Percentiles rank a stretch among this genome's conserved stretches.
Conservation (phyloP, 2,797 vertebrate genomes). For the Crenichthys baileyi region DNA sequence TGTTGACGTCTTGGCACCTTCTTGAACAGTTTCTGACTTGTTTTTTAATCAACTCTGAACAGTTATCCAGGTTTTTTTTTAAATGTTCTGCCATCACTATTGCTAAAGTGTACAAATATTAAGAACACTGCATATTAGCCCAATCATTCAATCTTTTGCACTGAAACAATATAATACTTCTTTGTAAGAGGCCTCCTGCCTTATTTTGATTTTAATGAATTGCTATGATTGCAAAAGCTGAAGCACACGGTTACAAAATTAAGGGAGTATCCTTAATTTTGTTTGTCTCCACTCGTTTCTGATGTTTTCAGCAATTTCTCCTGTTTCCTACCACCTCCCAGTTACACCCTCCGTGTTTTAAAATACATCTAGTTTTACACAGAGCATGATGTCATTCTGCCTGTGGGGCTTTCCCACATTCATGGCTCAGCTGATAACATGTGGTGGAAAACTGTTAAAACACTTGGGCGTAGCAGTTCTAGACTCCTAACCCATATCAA, state of each 20-base stretch:
- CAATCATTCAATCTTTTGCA: conserved; percentile 37
- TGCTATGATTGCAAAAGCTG: neutral
- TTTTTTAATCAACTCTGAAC: neutral
- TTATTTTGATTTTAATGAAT: conserved; percentile 1
- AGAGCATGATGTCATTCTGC: conserved; percentile 72
- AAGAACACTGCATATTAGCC: conserved; percentile 20
- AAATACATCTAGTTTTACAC: conserved; percentile 66
- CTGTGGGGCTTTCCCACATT: conserved; percentile 78
- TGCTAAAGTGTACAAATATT: conserved; percentile 14
- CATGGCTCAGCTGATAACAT: conserved; percentile 78
- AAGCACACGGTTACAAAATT: neutral
- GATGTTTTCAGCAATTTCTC: conserved; percentile 56
- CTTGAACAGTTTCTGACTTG: neutral
- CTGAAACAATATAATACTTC: conserved; percentile 36
- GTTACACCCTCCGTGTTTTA: conserved; percentile 67
- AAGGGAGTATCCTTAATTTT: conserved; percentile 20
- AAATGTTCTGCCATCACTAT: conserved; percentile 30
- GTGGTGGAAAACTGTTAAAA: conserved; percentile 71
- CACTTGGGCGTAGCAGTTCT: conserved; percentile 68
- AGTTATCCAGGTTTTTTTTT: neutral
- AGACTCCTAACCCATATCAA: conserved; percentile 69
- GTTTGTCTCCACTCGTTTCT: conserved; percentile 52
- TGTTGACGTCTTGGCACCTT: too few species aligned
- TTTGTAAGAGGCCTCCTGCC: neutral
- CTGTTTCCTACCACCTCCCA: conserved; percentile 61